Evolutionary conservation across 2,797 vertebrate genomes (phyloP).

Genomic region (Helicolenus hilgendorfi): DNA sequence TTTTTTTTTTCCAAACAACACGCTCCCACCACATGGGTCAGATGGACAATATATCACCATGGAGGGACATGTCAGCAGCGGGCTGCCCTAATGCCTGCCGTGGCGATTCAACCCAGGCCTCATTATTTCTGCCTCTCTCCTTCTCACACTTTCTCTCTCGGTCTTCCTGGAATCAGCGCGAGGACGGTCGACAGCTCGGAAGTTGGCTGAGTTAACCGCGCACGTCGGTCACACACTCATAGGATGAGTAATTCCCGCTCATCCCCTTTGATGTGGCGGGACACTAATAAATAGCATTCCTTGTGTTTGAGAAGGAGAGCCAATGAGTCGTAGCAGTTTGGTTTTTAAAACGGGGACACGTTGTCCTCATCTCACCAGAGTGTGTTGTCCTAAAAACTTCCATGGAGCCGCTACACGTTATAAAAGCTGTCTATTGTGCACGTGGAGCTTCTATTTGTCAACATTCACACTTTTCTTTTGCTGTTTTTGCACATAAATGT

Average conservation of each 20-base stretch:
- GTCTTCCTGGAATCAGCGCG: constrained; percentile 55
- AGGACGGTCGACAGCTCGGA: constrained; percentile 48
- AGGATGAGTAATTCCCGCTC: constrained; percentile 80
- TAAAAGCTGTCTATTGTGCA: constrained; percentile 3
- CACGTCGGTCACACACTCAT: constrained; percentile 66
- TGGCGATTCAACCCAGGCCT: constrained; percentile 17
- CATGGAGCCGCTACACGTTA: not conserved
- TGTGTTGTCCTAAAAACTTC: constrained; percentile 50
- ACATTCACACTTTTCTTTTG: not conserved
- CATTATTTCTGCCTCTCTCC: constrained; percentile 23
- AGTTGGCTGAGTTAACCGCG: constrained; percentile 57
- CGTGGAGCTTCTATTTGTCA: not conserved
- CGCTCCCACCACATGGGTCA: constrained; percentile 7
- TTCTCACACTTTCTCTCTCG: constrained; percentile 4
- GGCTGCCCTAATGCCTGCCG: constrained; percentile 17
- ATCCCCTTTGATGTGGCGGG: constrained; percentile 84
- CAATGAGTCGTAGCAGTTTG: constrained; percentile 54
- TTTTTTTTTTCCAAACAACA: constrained; percentile 18
- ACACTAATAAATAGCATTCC: constrained; percentile 76
- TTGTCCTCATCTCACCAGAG: constrained; percentile 58
- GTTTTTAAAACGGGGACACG: constrained; percentile 43
- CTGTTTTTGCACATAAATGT: not conserved
- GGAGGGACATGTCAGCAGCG: constrained; percentile 1
- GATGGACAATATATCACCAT: constrained; percentile 26
- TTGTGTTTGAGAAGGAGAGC: constrained; percentile 64